Percentiles rank a stretch among this genome's conserved stretches.
Conservation (phyloP, 2,113 vertebrate genomes). For the Odobenus rosmarus region DNA sequence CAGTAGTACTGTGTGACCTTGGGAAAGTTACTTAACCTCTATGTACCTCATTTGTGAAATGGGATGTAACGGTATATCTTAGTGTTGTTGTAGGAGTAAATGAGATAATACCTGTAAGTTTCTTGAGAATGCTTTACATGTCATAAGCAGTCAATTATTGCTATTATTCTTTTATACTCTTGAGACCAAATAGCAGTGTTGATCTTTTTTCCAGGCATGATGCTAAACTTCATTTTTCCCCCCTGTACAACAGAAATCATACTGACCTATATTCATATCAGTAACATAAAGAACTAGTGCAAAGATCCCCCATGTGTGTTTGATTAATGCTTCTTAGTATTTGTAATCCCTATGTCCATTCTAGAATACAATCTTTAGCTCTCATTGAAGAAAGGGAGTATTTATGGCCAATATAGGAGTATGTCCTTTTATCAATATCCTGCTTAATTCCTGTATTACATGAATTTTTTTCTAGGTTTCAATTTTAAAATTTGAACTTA, state of each 20-base stretch:
- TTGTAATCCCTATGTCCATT: background rate
- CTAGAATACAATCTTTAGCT: background rate
- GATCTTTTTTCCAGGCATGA: background rate
- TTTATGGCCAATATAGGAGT: background rate
- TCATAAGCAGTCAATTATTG: background rate
- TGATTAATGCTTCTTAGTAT: background rate
- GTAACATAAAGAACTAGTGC: background rate
- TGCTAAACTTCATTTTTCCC: background rate
- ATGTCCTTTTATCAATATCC: background rate
- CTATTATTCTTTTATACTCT: background rate
- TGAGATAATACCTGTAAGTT: background rate
- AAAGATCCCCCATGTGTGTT: background rate
- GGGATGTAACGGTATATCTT: background rate
- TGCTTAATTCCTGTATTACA: background rate
- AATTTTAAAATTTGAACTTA: background rate
- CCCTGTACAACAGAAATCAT: background rate
- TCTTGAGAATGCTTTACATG: background rate
- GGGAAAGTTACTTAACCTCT: background rate
- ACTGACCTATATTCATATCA: background rate
- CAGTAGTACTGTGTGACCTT: background rate
- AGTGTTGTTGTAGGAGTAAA: background rate
- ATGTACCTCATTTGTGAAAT: background rate
- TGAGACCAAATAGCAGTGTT: background rate
- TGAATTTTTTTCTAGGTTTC: background rate
- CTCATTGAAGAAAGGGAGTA: background rate